These are phyloP conservation scores for Microchrysa polita DNA, from an alignment of 2,888 invertebrate genomes.

Conservation along the genomic window DNA sequence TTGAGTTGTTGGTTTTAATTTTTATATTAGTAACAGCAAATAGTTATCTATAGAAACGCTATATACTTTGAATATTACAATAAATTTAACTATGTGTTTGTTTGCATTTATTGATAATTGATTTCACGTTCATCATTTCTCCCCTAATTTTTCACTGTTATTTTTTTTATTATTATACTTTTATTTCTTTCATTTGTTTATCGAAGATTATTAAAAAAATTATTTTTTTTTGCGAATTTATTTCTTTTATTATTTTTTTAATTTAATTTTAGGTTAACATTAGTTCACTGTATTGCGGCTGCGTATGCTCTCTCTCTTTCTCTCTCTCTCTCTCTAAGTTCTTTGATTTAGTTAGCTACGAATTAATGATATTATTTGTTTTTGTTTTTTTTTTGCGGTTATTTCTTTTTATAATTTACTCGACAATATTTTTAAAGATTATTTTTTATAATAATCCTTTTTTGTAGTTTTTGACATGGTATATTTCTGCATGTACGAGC, in stretches of 20 bases:
- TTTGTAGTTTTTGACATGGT: too few species aligned
- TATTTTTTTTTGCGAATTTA: too few species aligned
- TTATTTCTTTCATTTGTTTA: neutral
- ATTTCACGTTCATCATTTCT: conserved; percentile 15
- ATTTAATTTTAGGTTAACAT: conserved; percentile 12
- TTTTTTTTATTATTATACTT: too few species aligned
- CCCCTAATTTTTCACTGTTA: too few species aligned
- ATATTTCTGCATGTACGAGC: too few species aligned
- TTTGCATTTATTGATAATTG: conserved; percentile 45
- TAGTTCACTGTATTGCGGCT: conserved; percentile 11
- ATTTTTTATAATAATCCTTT: too few species aligned
- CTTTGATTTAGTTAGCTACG: too few species aligned
- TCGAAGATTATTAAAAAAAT: conserved; percentile 18
- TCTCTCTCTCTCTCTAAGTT: too few species aligned
- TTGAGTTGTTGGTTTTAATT: neutral
- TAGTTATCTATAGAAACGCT: conserved; percentile 41
- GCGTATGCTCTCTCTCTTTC: too few species aligned
- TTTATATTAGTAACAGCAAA: conserved; percentile 37
- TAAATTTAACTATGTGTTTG: conserved; percentile 29
- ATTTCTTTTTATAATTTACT: neutral
- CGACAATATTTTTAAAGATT: neutral
- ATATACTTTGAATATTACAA: conserved; percentile 21
- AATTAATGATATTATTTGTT: too few species aligned
- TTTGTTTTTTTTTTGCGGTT: too few species aligned
- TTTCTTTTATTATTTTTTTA: too few species aligned